Evolutionary conservation across 2,888 invertebrate genomes (phyloP), one percentile per base, ranked within the genome.

Genomic region (Campoplex nolae): DNA sequence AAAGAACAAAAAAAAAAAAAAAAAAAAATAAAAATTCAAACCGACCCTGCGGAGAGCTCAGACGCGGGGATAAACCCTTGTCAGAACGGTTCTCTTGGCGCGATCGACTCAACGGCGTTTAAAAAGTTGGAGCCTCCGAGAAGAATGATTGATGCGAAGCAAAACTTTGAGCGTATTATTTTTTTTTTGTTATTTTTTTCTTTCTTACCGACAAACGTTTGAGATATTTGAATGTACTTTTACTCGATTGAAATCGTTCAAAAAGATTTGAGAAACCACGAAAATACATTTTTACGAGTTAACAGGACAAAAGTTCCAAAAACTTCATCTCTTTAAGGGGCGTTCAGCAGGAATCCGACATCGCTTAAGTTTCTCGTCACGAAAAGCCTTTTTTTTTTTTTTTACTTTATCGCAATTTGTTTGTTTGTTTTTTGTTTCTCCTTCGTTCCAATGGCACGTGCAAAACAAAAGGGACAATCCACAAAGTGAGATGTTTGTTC

Each of bases 391-490:
- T 70, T 45, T 70, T 58, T 70, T 45, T 70, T 23, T 23, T 23
- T 23, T 23, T 23, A 23, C 23, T 23, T 78, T 68, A 51, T 70
- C 62, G 32, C 62, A 62, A 68, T 65, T 54, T 65, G 28, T 48
- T 32, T 51, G 8, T 62, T 54, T 68, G 13, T 67, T 45, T 67
- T 38, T 67, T n/a, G n/a, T n/a, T 28, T 54, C 70, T 42, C 56
- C 4, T 42, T 13, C 35, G 32, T 68, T 28, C 2, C 42, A 54
- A 23, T 32, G 32, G 35, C 54, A 48, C 54, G 68, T 76, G 51
- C n/a, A 79, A 79, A 79, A 70, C 13, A 71, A 48, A 70, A 78
- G 38, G 78, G 56, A 68, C 18, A 51, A 18, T 68, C 23, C 16
- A 28, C 48, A 56, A 38, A 51, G 51, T 28, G 48, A 38, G 62